A percentile compares a stretch with the other conserved stretches of the same genome.
Evolutionary conservation across 1,140 invertebrate genomes (phyloP).

Genomic region (Anastrepha ludens): DNA sequence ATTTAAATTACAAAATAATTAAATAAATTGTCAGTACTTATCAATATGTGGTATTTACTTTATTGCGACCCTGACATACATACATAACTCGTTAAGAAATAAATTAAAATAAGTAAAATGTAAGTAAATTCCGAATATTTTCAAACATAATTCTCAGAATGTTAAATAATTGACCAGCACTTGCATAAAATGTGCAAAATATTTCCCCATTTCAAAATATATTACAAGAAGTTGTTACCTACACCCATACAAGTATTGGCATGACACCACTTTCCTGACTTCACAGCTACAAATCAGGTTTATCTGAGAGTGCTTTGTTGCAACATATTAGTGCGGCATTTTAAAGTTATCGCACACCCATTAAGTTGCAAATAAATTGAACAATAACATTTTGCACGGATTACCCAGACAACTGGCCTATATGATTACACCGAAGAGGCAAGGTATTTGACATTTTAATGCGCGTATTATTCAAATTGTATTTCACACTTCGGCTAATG

Average conservation of each 20-base stretch:
- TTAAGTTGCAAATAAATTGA: conserved; percentile 31
- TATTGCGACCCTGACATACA: too few relatives aligned
- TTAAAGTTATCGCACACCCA: conserved; percentile 28
- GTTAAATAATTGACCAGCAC: too few relatives aligned
- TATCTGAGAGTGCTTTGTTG: neutral
- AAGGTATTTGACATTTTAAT: conserved; percentile 50
- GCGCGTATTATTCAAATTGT: conserved; percentile 27
- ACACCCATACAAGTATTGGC: neutral
- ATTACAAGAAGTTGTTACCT: too few relatives aligned
- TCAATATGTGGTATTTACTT: too few relatives aligned
- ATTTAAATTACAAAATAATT: too few relatives aligned
- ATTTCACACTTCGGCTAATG: conserved; percentile 23
- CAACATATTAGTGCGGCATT: neutral
- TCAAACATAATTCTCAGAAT: too few relatives aligned
- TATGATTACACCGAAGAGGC: conserved; percentile 35
- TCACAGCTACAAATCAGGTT: neutral
- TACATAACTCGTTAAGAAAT: too few relatives aligned
- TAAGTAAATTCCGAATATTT: too few relatives aligned
- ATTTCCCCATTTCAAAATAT: too few relatives aligned
- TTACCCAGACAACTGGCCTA: conserved; percentile 33
- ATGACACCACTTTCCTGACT: neutral
- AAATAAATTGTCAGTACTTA: too few relatives aligned
- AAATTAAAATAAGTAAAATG: too few relatives aligned
- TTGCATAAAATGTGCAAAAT: too few relatives aligned
- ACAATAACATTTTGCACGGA: conserved; percentile 33